phyloP scores from a whole-genome alignment of 2,113 vertebrate species.

The Paramormyrops kingsleyae region DNA sequence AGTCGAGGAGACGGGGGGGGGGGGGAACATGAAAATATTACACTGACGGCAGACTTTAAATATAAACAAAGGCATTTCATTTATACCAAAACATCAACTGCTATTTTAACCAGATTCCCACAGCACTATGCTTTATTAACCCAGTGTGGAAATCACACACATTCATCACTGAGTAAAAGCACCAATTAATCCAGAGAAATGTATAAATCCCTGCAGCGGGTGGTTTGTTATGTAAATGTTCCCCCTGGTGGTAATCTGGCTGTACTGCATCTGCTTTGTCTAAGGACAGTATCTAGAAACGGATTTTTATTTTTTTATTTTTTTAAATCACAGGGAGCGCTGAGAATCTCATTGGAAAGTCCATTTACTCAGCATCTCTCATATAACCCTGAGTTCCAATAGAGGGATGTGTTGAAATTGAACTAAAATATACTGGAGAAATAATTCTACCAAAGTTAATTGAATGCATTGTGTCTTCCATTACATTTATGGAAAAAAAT shows the following conservation, averaged over 20 bases:
- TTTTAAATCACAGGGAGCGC: too few relatives aligned
- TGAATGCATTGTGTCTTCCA: not conserved
- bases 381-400: not conserved
- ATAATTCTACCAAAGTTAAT: not conserved
- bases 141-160: not conserved
- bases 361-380: not conserved
- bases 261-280: constrained; percentile 1
- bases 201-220: not conserved
- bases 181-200: not conserved
- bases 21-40: not conserved
- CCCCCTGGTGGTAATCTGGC: constrained; percentile 5
- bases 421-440: not conserved
- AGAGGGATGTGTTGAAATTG: not conserved
- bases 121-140: not conserved
- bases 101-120: not conserved
- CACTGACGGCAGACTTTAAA: not conserved
- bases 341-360: not conserved
- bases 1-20: not conserved
- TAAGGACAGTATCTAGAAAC: not conserved
- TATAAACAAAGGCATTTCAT: not conserved
- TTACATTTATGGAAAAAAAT: not conserved
- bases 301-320: too few relatives aligned
- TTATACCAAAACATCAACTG: not conserved
- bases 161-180: not conserved
- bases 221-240: not conserved